Conservation (phyloP, 2,797 vertebrate genomes). For the Poecilia velifera region DNA sequence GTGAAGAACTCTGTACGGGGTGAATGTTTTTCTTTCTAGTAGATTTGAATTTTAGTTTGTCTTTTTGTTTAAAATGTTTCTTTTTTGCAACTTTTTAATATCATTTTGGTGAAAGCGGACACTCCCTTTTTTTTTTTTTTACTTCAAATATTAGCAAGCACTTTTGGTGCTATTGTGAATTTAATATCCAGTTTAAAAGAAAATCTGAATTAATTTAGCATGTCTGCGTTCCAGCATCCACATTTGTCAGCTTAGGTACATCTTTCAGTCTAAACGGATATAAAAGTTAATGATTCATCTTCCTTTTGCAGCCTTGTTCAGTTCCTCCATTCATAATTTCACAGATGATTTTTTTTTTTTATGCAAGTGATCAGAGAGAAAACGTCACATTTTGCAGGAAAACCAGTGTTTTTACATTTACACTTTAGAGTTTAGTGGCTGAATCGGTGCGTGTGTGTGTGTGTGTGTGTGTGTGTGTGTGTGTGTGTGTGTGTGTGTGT, state of each 20-base stretch:
- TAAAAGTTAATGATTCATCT: background rate
- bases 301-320: background rate
- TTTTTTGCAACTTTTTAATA: background rate
- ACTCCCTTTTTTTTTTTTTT: background rate
- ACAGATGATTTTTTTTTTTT: background rate
- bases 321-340: background rate
- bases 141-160: background rate
- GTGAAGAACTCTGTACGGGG: background rate
- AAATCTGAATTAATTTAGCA: background rate
- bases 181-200: too few relatives aligned
- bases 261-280: background rate
- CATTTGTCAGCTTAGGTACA: background rate
- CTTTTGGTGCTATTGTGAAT: background rate
- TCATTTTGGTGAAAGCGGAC: background rate
- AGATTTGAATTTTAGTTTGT: background rate
- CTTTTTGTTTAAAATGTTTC: background rate
- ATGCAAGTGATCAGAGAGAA: background rate
- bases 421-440: background rate
- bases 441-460: slow-evolving; percentile 5
- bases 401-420: background rate
- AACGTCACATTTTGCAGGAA: background rate
- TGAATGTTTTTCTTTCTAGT: background rate
- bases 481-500: slow-evolving; percentile 9
- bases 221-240: background rate
- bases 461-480: background rate